A percentile compares a stretch with the other conserved stretches of the same genome.
phyloP scores from a whole-genome alignment of 2,888 invertebrate genomes.

The Eurois occulta region DNA sequence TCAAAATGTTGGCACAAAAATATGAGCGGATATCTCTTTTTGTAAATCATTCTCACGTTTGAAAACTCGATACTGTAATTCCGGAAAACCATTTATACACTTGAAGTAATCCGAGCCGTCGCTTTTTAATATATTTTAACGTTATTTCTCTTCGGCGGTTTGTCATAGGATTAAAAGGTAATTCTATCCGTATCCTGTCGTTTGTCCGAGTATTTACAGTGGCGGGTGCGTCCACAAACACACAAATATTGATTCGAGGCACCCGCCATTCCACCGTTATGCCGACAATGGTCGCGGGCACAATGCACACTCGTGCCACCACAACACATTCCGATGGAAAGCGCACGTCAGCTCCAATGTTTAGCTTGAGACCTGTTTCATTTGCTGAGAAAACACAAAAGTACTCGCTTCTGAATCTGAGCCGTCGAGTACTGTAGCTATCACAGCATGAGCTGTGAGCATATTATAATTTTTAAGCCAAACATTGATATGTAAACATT shows the following conservation, averaged over 20 bases:
- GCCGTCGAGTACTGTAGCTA: constrained; percentile 16
- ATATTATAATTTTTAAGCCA: constrained; percentile 48
- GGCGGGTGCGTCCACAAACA: constrained; percentile 69
- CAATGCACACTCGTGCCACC: constrained; percentile 42
- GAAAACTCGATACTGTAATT: constrained; percentile 55
- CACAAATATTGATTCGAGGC: constrained; percentile 72
- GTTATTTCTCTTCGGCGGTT: constrained; percentile 54
- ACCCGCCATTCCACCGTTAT: constrained; percentile 69
- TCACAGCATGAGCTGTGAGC: constrained; percentile 13
- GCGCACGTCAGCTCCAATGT: constrained; percentile 44
- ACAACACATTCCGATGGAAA: constrained; percentile 52
- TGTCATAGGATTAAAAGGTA: constrained; percentile 63
- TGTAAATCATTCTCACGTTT: constrained; percentile 53
- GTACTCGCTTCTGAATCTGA: constrained; percentile 21
- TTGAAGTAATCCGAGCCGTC: constrained; percentile 59
- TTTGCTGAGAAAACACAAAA: constrained; percentile 57
- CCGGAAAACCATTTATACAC: constrained; percentile 56
- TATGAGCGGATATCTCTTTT: constrained; percentile 36
- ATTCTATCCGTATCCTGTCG: constrained; percentile 56
- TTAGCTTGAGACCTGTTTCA: constrained; percentile 61
- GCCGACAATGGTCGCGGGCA: constrained; percentile 57
- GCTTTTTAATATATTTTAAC: constrained; percentile 60
- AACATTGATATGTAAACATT: constrained; percentile 44
- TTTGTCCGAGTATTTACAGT: constrained; percentile 56
- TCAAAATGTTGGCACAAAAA: constrained; percentile 32